Conservation (phyloP, 53 echinoderm and acorn worm species). For the Patiria pectinifera region DNA sequence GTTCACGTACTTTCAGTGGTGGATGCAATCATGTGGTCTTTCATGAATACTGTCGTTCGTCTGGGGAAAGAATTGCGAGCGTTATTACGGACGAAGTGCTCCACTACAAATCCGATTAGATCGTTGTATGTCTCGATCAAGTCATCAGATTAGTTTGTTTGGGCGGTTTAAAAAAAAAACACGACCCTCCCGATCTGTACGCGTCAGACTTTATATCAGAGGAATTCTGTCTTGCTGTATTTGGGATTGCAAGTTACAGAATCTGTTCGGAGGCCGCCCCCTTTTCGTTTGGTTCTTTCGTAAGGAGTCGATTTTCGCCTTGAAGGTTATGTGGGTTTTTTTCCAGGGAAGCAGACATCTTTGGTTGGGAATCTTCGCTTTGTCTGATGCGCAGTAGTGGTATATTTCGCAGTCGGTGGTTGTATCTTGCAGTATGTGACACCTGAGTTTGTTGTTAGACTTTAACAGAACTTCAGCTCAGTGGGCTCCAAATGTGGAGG, state of each 20-base stretch:
- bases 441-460: too few species aligned
- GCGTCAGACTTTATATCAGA: not conserved
- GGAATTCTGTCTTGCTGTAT: not conserved
- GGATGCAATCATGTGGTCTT: not conserved
- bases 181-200: not conserved
- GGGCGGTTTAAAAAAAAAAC: not conserved
- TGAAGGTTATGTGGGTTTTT: too few species aligned
- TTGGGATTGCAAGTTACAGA: not conserved
- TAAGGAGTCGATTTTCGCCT: too few species aligned
- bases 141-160: not conserved
- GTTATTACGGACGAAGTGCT: not conserved
- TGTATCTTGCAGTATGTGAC: too few species aligned
- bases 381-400: too few species aligned
- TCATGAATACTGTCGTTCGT: not conserved
- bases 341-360: too few species aligned
- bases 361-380: too few species aligned
- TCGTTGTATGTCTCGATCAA: not conserved
- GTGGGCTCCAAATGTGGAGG: too few species aligned
- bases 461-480: too few species aligned
- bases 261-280: too few species aligned
- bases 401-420: too few species aligned
- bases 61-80: not conserved
- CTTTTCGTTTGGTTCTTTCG: too few species aligned
- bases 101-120: not conserved
- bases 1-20: not conserved